Evolutionary conservation across 2,797 vertebrate genomes (phyloP), one percentile per base, ranked within the genome.

Genomic region (Peromyscus eremicus): DNA sequence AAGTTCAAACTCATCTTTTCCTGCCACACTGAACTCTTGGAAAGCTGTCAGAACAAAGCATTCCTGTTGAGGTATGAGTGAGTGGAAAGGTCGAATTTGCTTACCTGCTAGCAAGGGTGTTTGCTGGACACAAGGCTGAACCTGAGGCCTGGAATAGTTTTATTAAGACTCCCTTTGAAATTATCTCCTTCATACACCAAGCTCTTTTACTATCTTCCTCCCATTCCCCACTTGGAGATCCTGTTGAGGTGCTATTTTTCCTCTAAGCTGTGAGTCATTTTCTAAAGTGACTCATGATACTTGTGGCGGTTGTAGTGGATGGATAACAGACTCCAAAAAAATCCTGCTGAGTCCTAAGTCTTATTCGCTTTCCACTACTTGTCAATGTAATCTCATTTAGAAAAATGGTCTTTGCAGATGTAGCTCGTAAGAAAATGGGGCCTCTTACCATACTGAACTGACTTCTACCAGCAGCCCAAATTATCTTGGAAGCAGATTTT

Each of bases 21-120:
- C 71, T 68, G 11, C 49, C 70, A 62, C 57, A 77, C 0, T 43
- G 32, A 92, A 46, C 37, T 88, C 73, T 66, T 73, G 29, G 66
- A 92, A 89, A 92, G 40, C 43, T 96, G 49, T 89, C 16, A 85
- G 83, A 91, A 23, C 81, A 95, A 91, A 25, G 29, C n/a, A 76
- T 80, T 80, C 9, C 25, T 71, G 8, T 21, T 86, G 70, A 77
- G 40, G 37, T 70, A 83, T 34, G 49, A 83, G 77, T 87, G 52
- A 37, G 23, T 75, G 17, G 23, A 84, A 87, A 79, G 27, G 27
- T n/a, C 16, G 49, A 29, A 85, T 60, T 43, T 62, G 37, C 7
- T 7, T 60, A 71, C n/a, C 57, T 71, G 49, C 34, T 40, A 52
- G 32, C 17, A 95, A 94, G 46, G 57, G 27, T 60, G 92, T 87